Evolutionary conservation across 2,888 invertebrate species (phyloP).

Genomic region (Epistrophe grossulariae): DNA sequence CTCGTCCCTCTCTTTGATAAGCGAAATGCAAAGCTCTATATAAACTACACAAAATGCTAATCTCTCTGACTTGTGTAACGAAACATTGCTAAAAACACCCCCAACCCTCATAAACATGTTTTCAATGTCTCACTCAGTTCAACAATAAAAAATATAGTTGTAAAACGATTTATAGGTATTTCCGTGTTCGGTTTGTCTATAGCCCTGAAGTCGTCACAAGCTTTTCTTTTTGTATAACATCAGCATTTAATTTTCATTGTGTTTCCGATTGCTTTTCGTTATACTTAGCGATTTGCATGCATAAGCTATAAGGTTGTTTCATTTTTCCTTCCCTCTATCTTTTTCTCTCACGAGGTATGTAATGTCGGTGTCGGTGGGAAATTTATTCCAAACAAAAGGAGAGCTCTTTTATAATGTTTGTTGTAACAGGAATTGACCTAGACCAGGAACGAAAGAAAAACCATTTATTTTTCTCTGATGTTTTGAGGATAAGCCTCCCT

Average conservation of each 20-base stretch:
- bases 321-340: not conserved
- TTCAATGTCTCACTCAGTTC: not conserved
- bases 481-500: conserved; percentile 14
- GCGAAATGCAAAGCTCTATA: conserved; percentile 54
- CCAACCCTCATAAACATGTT: conserved; percentile 6
- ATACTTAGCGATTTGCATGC: conserved; percentile 69
- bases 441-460: conserved; percentile 40
- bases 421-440: conserved; percentile 54
- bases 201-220: not conserved
- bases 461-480: not conserved
- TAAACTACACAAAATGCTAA: conserved; percentile 49
- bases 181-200: conserved; percentile 26
- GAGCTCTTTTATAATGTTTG: not conserved
- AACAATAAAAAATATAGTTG: conserved; percentile 15
- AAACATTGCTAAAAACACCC: conserved; percentile 30
- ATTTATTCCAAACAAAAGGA: conserved; percentile 5
- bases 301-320: conserved; percentile 47
- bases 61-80: conserved; percentile 42
- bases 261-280: conserved; percentile 56
- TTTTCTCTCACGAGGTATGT: not conserved
- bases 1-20: conserved; percentile 53
- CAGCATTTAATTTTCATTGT: conserved; percentile 59
- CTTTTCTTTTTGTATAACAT: conserved; percentile 36
- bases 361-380: not conserved
- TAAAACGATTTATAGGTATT: conserved; percentile 45